Conservation (phyloP, 2,113 vertebrate genomes). For the Malurus cyaneus region DNA sequence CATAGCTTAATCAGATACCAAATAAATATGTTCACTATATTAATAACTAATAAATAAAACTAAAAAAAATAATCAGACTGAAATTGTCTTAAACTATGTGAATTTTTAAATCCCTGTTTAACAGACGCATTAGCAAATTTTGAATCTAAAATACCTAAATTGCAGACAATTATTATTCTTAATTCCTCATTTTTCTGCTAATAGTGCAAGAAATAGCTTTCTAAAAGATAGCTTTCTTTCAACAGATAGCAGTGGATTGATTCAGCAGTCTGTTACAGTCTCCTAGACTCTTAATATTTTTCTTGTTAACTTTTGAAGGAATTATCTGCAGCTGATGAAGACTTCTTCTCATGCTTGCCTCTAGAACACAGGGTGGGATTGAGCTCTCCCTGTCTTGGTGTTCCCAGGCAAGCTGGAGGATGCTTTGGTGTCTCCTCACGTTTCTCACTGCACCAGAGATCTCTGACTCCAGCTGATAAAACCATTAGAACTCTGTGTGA, state of each 20-base stretch:
- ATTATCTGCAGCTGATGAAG: neutral
- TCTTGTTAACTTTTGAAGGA: neutral
- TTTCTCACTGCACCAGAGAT: neutral
- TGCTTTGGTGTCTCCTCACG: neutral
- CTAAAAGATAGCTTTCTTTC: neutral
- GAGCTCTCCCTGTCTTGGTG: neutral
- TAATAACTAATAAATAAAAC: neutral
- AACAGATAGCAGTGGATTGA: neutral
- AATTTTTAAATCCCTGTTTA: neutral
- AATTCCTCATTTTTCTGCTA: neutral
- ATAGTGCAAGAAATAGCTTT: neutral
- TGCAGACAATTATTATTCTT: neutral
- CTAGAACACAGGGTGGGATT: neutral
- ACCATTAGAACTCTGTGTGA: fast-evolving
- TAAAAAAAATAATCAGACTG: neutral
- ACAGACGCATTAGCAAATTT: neutral
- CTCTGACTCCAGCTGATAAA: neutral
- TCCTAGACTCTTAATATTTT: neutral
- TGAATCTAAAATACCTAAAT: neutral
- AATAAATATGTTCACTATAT: neutral
- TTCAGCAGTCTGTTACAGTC: neutral
- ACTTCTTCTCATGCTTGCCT: neutral
- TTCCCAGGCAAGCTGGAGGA: neutral
- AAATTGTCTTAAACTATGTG: neutral
- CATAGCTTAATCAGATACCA: neutral